phyloP scores from a whole-genome alignment of 2,888 invertebrate species.

The Melikaiella ostensackeni region DNA sequence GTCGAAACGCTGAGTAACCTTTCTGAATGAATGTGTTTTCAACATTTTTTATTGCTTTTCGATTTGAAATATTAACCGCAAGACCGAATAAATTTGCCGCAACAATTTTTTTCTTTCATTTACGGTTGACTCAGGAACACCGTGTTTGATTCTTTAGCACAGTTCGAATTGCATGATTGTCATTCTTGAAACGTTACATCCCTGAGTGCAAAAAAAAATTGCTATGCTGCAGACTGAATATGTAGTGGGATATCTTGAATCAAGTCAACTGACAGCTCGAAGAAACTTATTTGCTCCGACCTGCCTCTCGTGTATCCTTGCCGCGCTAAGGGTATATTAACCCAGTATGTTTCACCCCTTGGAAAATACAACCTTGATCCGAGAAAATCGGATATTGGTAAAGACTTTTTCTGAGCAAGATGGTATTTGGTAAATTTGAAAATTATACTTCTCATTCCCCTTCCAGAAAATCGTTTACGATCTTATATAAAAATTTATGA shows the following conservation, averaged over 20 bases:
- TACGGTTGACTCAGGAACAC: too few relatives aligned
- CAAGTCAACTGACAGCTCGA: constrained; percentile 56
- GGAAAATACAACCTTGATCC: not conserved
- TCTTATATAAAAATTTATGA: not conserved
- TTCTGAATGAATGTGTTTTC: too few relatives aligned
- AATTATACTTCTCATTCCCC: constrained; percentile 51
- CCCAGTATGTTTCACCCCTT: not conserved
- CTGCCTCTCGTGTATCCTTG: constrained; percentile 26
- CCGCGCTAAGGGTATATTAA: constrained; percentile 1
- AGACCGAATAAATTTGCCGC: too few relatives aligned
- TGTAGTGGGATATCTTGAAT: constrained; percentile 42
- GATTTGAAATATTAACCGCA: too few relatives aligned
- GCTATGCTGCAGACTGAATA: not conserved
- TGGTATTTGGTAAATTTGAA: constrained; percentile 53
- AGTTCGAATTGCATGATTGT: not conserved
- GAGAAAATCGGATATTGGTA: constrained; percentile 45
- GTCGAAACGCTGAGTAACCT: too few relatives aligned
- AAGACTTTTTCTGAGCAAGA: constrained; percentile 43
- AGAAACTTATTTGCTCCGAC: constrained; percentile 54
- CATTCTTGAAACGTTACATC: not conserved
- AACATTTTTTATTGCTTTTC: too few relatives aligned
- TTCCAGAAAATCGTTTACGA: not conserved
- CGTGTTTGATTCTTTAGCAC: too few relatives aligned
- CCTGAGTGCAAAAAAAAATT: not conserved
- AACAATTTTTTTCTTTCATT: too few relatives aligned